A percentile compares a stretch with the other conserved stretches of the same genome.
Conservation (phyloP, 2,113 vertebrate genomes). For the Neolamprologus devosi region DNA sequence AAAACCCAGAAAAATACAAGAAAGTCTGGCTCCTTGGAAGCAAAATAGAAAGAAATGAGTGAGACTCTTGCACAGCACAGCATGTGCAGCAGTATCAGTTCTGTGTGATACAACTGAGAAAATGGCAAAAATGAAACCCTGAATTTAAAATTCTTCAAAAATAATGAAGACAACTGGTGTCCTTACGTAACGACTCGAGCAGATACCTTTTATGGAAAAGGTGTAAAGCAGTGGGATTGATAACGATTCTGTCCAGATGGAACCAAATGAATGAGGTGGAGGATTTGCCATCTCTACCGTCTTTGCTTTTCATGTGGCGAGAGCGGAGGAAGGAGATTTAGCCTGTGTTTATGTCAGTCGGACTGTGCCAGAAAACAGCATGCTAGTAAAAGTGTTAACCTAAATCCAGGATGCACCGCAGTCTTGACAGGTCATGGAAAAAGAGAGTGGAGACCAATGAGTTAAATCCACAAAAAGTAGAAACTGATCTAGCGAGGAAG, state of each 20-base stretch:
- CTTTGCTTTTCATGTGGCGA: neutral
- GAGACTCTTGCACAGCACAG: neutral
- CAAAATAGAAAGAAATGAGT: neutral
- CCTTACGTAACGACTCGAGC: neutral
- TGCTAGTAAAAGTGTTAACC: neutral
- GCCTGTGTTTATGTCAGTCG: neutral
- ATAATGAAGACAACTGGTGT: neutral
- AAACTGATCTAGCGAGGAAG: neutral
- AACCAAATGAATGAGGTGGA: neutral
- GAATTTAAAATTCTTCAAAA: neutral
- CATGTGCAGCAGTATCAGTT: neutral
- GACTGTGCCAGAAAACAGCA: neutral
- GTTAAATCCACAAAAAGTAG: neutral
- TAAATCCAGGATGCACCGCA: neutral
- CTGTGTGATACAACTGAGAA: neutral
- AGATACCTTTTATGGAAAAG: neutral
- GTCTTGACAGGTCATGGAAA: neutral
- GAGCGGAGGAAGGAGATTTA: neutral
- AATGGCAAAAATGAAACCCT: neutral
- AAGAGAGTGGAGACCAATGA: neutral
- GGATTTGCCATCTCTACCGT: neutral
- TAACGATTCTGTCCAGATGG: conserved; percentile 18
- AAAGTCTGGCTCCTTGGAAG: neutral
- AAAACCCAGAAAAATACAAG: neutral
- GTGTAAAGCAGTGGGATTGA: conserved; percentile 18